These are phyloP conservation scores for Saccopteryx leptura DNA, from an alignment of 2,113 vertebrate species.

Conservation along the genomic window DNA sequence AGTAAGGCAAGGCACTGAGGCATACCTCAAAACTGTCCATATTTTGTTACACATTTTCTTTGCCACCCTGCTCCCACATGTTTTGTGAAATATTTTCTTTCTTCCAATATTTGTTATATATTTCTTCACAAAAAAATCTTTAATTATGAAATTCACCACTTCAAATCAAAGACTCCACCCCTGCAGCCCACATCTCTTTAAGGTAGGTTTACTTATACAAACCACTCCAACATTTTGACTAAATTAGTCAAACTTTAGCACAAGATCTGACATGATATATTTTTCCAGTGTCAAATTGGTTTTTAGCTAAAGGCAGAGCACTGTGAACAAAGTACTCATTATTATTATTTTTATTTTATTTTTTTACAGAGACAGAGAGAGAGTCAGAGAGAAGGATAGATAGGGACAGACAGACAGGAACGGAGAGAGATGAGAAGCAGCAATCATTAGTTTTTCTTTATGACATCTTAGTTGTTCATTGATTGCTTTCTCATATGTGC, in stretches of 20 bases:
- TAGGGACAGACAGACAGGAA: no score
- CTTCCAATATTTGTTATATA: conserved; percentile 20
- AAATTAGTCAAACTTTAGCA: conserved; percentile 58
- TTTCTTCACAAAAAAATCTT: conserved; percentile 37
- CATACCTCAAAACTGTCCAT: conserved; percentile 69
- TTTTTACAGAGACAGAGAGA: no score
- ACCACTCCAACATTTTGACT: conserved; percentile 44
- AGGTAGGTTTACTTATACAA: conserved; percentile 1
- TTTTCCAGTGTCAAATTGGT: conserved; percentile 17
- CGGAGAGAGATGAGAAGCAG: no score
- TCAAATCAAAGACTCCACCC: conserved; percentile 5
- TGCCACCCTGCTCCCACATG: conserved; percentile 56
- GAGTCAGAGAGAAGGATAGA: no score
- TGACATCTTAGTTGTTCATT: no score
- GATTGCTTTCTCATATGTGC: no score
- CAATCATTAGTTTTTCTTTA: no score
- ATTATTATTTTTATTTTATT: no score
- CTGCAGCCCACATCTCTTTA: not conserved
- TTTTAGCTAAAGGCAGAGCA: conserved; percentile 38
- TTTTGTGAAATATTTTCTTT: conserved; percentile 53
- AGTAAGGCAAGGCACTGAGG: conserved; percentile 68
- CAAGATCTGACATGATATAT: conserved; percentile 60
- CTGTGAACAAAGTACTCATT: not conserved
- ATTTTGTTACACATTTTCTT: conserved; percentile 55
- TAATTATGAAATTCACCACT: not conserved